phyloP scores from a whole-genome alignment of 1,140 invertebrate genomes.

The Drosophila lini region DNA sequence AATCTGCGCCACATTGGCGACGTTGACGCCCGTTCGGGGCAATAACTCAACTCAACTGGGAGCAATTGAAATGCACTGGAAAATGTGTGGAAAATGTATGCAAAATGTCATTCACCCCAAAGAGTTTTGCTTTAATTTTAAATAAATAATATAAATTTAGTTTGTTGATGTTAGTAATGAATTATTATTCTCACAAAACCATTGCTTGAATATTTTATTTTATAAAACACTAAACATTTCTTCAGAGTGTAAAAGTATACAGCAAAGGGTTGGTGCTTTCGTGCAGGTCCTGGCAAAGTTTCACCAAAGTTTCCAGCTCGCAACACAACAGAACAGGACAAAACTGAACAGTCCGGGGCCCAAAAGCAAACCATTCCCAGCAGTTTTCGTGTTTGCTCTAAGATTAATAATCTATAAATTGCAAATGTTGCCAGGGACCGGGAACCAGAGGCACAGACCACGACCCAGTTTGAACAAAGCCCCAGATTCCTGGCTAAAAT shows the following conservation, averaged over 20 bases:
- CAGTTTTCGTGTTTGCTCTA: constrained; percentile 36
- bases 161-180: too few relatives aligned
- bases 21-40: constrained; percentile 49
- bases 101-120: neutral
- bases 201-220: neutral
- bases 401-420: constrained; percentile 69
- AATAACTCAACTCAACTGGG: constrained; percentile 69
- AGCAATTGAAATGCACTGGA: constrained; percentile 38
- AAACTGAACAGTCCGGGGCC: constrained; percentile 10
- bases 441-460: constrained; percentile 8
- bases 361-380: constrained; percentile 14
- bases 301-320: constrained; percentile 31
- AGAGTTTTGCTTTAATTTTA: too few relatives aligned
- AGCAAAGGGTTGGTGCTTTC: constrained; percentile 15
- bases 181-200: neutral
- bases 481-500: constrained; percentile 15
- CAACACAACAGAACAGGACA: constrained; percentile 37
- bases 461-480: constrained; percentile 54
- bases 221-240: neutral
- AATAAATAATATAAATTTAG: neutral
- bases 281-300: constrained; percentile 43
- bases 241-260: neutral
- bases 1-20: constrained; percentile 73
- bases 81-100: neutral
- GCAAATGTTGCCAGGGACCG: constrained; percentile 50